Base-by-base conservation (phyloP, 1,140 invertebrate genomes). In the Sesamia nonagrioides region DNA sequence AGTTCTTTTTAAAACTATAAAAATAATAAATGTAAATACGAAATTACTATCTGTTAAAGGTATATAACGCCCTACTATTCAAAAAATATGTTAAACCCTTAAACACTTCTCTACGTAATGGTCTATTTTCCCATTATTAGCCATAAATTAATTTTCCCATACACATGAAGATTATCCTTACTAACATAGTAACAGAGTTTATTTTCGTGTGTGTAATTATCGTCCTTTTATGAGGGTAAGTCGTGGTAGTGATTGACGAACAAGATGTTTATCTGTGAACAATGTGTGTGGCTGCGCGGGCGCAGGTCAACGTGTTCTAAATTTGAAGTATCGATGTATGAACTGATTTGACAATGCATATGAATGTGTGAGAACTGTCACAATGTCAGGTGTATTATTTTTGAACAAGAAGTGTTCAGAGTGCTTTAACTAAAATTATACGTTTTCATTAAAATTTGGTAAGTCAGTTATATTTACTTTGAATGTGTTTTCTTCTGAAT, bases 261-360 rank as follows among this genome's bases (percentile, higher is more conserved):
- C 85, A 83, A 90, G 90, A 92, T 92, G 82, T 56, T 89, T 92
- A 92, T 92, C 90, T 63, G 82, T 78, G 78, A 87, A 90, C 89
- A 92, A 92, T 91, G 90, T 86, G 90, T 92, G 90, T 92, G 90
- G 90, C 83, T 87, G 81, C 89, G 84, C 83, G 54, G 77, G 79
- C 83, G 74, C 87, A 86, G 83, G 80, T 78, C 80, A 74, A 74
- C 68, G 69, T 80, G 80, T 84, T 83, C 72, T 17, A 84, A 82
- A 82, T 87, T 87, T 87, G 81, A 87, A 84, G 78, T 84, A 89
- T 87, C 77, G 84, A 85, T 80, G 83, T 85, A 86, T 80, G 83
- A 87, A 85, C 77, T 80, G 76, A 82, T 81, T 72, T 78, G 69
- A 85, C 77, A 83, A 82, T 66, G 40, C 21, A 72, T 75, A 48